Evolutionary conservation across 2,888 invertebrate species (phyloP).

Genomic region (Rotaria macrura): DNA sequence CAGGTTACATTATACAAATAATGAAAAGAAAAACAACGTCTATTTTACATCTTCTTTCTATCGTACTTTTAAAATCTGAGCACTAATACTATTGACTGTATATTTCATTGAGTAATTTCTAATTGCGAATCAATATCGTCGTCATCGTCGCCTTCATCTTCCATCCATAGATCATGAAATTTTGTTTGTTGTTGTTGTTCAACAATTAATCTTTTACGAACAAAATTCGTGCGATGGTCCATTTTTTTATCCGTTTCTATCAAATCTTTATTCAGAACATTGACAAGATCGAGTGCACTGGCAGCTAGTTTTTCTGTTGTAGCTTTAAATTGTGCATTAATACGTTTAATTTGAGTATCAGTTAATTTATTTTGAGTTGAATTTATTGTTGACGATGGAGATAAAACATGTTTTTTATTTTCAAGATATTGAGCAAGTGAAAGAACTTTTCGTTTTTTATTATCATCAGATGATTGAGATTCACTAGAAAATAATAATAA

Average conservation of each 20-base stretch:
- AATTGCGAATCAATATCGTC: not conserved
- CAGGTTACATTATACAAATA: not conserved
- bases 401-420: not conserved
- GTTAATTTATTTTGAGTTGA: not conserved
- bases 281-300: not conserved
- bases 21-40: not conserved
- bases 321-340: not conserved
- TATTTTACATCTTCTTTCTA: not conserved
- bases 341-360: not conserved
- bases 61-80: not conserved
- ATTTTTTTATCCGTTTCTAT: not conserved
- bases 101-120: not conserved
- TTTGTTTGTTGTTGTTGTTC: not conserved
- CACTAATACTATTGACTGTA: not conserved
- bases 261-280: not conserved
- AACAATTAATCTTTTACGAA: too few relatives aligned
- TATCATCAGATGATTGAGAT: not conserved
- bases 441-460: conserved; percentile 13
- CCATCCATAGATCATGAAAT: not conserved
- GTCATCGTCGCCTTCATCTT: not conserved
- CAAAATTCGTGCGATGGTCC: not conserved
- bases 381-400: not conserved
- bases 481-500: not conserved
- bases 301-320: not conserved
- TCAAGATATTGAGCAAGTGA: not conserved